Base-by-base conservation (phyloP, 23 tunicate species). In the Styela clava region DNA sequence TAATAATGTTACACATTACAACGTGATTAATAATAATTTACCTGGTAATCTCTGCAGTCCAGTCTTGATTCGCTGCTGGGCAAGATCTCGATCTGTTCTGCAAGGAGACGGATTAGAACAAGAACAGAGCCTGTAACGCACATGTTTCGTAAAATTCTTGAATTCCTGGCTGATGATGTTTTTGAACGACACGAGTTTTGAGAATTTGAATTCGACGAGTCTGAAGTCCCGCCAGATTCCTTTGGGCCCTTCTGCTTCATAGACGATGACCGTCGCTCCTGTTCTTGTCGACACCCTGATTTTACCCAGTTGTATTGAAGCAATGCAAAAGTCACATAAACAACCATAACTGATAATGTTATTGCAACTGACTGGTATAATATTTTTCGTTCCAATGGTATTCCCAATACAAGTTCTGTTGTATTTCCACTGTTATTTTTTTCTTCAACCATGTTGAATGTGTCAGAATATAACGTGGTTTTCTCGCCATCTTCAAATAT, bases 31-130 rank as follows among this genome's bases (percentile, higher is more conserved):
- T 25, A 0, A 67, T 18, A 18, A 29, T 27, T 67, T 76, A 76
- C 81, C 81, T 76, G 81, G 37, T 76, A 76, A 52, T 76, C 65
- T 44, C 81, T 35, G 31, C 81, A 76, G 24, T 35, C 65, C 31
- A 37, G 0, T 76, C 81, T 36, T 0, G 33, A n/a, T 0, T 76
- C 31, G 12, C n/a, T 44, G 0, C 68, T 18, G 12, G 81, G 81
- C 27, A 56, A 27, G 21, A 76, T 36, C 0, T 76, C 81, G 0
- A 76, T 35, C 68, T 76, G 81, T 23, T 76, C 81, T 1, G 31
- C n/a, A 18, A 24, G 62, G n/a, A 76, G 35, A 22, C 81, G 52
- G 26, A 52, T 19, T 0, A 76, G 27, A 27, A 56, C 27, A 44
- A 76, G 37, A 25, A 44, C 27, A 7, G 81, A 24, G 22, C 68